Percentiles rank a stretch among this genome's conserved stretches.
phyloP scores from a whole-genome alignment of 2,797 vertebrate species.

The Anabas testudineus region DNA sequence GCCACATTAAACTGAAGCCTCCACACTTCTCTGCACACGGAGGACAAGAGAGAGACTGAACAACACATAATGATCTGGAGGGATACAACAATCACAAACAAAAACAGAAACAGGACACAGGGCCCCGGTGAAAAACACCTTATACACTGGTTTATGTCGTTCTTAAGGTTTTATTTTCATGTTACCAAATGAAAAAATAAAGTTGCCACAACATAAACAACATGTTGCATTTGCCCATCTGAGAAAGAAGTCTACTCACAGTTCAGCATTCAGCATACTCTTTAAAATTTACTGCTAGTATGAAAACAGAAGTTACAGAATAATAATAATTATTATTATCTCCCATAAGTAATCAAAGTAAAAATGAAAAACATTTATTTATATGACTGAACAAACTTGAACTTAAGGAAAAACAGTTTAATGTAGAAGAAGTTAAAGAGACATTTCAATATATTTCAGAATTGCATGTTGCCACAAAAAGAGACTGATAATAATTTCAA shows the following conservation, averaged over 20 bases:
- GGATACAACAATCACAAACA: neutral
- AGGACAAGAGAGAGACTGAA: neutral
- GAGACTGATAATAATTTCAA: neutral
- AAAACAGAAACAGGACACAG: neutral
- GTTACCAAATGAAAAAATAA: neutral
- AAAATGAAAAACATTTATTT: neutral
- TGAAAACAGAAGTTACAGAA: too few relatives aligned
- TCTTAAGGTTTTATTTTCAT: neutral
- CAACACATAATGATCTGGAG: neutral
- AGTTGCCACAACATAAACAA: too few relatives aligned
- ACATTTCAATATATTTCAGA: conserved; percentile 32
- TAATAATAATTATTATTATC: too few relatives aligned
- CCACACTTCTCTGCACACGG: too few relatives aligned
- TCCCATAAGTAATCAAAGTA: neutral
- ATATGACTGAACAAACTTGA: conserved; percentile 24
- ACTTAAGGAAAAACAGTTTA: conserved; percentile 61
- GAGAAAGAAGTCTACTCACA: too few relatives aligned
- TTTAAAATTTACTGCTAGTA: too few relatives aligned
- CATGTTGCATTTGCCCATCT: too few relatives aligned
- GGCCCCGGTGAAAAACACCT: neutral
- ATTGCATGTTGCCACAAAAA: conserved; percentile 14
- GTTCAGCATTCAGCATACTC: neutral
- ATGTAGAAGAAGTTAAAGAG: conserved; percentile 59
- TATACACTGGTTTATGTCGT: neutral
- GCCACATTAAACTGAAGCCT: neutral